These are phyloP conservation scores for Calidris pugnax DNA, from an alignment of 2,113 vertebrate species.

Conservation along the genomic window DNA sequence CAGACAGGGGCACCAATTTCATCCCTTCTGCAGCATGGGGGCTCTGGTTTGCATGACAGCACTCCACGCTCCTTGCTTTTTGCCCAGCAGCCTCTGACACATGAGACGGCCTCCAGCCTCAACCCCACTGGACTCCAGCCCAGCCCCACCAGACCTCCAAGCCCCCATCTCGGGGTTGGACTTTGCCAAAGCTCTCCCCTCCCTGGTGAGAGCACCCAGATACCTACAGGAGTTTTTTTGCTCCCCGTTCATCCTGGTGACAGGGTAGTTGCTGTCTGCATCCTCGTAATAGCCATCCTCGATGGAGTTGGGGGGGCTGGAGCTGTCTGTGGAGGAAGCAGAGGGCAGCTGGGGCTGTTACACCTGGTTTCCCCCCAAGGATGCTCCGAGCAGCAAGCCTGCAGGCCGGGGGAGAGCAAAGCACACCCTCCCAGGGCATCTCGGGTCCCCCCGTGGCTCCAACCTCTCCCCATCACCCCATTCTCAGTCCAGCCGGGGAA, in stretches of 20 bases:
- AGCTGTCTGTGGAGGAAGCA: slow-evolving; percentile 79
- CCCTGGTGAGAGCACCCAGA: accelerated
- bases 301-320: slow-evolving; percentile 89
- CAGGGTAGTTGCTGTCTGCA: slow-evolving; percentile 92
- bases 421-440: neutral
- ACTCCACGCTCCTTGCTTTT: neutral
- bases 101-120: neutral
- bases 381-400: accelerated
- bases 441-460: accelerated
- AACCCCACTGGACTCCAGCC: neutral
- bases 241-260: slow-evolving; percentile 88
- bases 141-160: neutral
- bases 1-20: accelerated
- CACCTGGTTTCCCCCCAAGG: neutral
- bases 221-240: slow-evolving; percentile 91
- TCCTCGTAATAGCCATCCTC: slow-evolving; percentile 96
- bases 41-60: neutral
- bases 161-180: neutral
- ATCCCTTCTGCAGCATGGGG: neutral
- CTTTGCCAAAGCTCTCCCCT: neutral
- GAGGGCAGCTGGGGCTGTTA: neutral
- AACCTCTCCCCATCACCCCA: neutral
- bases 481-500: neutral
- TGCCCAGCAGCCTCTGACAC: neutral
- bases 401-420: neutral